Evolutionary conservation across 2,888 invertebrate genomes (phyloP).

Genomic region (Drosophila infuscata): DNA sequence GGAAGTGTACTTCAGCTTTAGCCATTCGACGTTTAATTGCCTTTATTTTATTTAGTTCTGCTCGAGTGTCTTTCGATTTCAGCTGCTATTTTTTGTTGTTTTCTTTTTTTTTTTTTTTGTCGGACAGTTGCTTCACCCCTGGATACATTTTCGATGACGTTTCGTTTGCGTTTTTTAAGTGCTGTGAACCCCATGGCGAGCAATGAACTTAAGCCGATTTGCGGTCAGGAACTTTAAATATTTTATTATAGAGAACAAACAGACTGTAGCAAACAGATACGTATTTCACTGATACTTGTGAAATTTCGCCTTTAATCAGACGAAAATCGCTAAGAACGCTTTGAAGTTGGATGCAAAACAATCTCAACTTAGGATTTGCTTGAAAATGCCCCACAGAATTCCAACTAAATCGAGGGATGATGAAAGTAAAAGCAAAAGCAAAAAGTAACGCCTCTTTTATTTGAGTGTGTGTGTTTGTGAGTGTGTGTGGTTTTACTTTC

Average conservation of each 20-base stretch:
- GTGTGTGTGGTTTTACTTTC: conserved; percentile 3
- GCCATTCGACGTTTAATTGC: conserved; percentile 18
- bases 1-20: conserved; percentile 1
- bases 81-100: conserved; percentile 4
- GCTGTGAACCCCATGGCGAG: conserved; percentile 28
- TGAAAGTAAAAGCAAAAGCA: background rate
- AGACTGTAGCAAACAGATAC: background rate
- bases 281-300: conserved; percentile 4
- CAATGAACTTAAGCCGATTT: conserved; percentile 24
- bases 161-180: conserved; percentile 47
- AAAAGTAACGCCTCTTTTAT: conserved; percentile 3
- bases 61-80: conserved; percentile 29
- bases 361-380: conserved; percentile 12
- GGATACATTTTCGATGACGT: conserved; percentile 1
- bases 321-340: conserved; percentile 18
- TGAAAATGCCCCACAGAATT: background rate
- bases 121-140: conserved; percentile 34
- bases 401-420: background rate
- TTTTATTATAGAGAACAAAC: conserved; percentile 14
- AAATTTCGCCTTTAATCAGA: conserved; percentile 38
- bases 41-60: conserved; percentile 42
- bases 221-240: conserved; percentile 23
- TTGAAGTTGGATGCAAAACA: conserved; percentile 43
- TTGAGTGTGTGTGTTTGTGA: background rate
- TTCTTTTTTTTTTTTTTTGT: background rate